Conservation (phyloP, 2,113 vertebrate species). For the Rhinichthys klamathensis region DNA sequence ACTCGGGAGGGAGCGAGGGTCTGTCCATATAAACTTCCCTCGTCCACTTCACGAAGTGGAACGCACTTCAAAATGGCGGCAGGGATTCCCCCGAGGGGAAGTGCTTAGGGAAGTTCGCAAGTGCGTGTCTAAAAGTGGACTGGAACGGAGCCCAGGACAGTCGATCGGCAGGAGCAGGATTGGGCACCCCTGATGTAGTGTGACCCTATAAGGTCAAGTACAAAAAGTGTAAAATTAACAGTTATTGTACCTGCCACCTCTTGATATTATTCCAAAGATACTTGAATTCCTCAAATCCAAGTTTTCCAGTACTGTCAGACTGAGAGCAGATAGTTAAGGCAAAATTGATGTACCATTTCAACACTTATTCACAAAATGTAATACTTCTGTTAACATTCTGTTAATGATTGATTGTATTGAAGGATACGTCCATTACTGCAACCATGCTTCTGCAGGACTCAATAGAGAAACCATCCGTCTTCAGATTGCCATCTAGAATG, state of each 20-base stretch:
- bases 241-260: slow-evolving; percentile 87
- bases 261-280: slow-evolving; percentile 94
- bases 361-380: not conserved
- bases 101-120: too few species aligned
- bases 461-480: slow-evolving; percentile 87
- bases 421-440: slow-evolving; percentile 96
- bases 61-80: too few species aligned
- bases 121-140: too few species aligned
- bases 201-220: too few species aligned
- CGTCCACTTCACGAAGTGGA: too few species aligned
- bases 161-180: too few species aligned
- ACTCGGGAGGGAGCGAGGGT: too few species aligned
- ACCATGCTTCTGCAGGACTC: slow-evolving; percentile 95
- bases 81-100: too few species aligned
- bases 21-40: too few species aligned
- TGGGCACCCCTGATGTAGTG: too few species aligned
- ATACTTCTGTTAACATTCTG: not conserved
- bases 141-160: too few species aligned
- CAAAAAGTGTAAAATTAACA: not conserved
- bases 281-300: slow-evolving; percentile 95
- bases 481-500: slow-evolving; percentile 81
- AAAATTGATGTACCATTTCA: not conserved
- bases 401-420: not conserved
- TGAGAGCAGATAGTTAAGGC: slow-evolving; percentile 68
- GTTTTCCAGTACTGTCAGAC: slow-evolving; percentile 87